Evolutionary conservation across 1,140 invertebrate genomes (phyloP).

Genomic region (Bradynema listronoti): DNA sequence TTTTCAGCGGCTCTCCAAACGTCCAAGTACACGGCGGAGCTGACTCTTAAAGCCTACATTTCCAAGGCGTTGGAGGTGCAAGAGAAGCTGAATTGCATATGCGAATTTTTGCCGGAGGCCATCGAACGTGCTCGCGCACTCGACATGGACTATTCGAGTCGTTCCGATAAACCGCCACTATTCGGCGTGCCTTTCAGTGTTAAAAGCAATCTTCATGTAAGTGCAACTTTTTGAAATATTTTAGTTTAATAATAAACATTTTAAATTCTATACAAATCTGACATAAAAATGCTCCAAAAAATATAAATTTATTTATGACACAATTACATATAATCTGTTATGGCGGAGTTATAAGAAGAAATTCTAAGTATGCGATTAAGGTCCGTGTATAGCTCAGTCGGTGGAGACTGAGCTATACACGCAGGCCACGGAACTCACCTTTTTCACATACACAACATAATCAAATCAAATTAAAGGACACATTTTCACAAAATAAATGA

Average conservation of each 20-base stretch:
- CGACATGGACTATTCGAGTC: conserved; percentile 16
- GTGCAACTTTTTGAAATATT: neutral
- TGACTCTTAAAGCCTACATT: conserved; percentile 28
- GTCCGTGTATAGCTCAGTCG: neutral
- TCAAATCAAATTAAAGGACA: no score
- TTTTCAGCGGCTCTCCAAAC: conserved; percentile 37
- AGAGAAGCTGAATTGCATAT: conserved; percentile 25
- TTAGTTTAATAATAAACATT: neutral
- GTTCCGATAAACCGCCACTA: conserved; percentile 42
- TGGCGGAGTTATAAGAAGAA: neutral
- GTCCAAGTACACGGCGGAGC: conserved; percentile 19
- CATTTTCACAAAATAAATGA: no score
- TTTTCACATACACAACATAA: no score
- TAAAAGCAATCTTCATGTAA: conserved; percentile 51
- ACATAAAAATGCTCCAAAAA: conserved; percentile 1
- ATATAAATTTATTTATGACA: neutral
- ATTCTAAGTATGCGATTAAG: neutral
- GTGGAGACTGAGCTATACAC: neutral
- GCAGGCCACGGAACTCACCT: no score
- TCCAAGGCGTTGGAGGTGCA: conserved; percentile 41
- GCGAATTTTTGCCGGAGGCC: conserved; percentile 31
- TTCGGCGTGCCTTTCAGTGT: conserved; percentile 53
- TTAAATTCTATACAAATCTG: conserved; percentile 12
- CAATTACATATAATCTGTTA: neutral
- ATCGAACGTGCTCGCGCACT: conserved; percentile 27